Evolutionary conservation across 2,888 invertebrate genomes (phyloP), one percentile per base, ranked within the genome.

Genomic region (Caenorhabditis imperialis): DNA sequence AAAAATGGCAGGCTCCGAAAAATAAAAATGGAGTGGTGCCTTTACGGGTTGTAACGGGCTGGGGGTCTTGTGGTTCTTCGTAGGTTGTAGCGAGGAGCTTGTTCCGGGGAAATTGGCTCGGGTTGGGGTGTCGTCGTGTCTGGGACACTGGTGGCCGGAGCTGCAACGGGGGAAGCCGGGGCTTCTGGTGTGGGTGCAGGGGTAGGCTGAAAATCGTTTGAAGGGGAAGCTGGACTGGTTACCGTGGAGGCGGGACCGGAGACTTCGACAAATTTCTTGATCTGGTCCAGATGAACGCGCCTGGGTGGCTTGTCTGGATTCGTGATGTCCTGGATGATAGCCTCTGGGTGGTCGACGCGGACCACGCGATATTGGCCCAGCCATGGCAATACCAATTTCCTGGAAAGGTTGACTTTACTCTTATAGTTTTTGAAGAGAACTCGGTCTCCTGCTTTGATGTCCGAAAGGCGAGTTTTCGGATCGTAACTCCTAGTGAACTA

Each of bases 251-350:
- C 44, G 10, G 40, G 55, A 1, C 55, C 42, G 2, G 55, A 30
- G 10, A 30, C 10, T 30, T 58, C 47, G 20, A 48, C 4, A 27
- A 30, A 61, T 18, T 61, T 61, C 42, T 61, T 61, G 5, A 61
- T 42, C 20, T 61, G 61, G 22, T 61, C 51, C 2, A 61, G 5
- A 16, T 61, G 61, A 5, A 61, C 50, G 8, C 23, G 12, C 8
- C 42, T 14, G 0, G 30, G 12, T 1, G 18, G 16, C 16, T 44
- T 30, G 0, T 6, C 3, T 1, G 61, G 61, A 8, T 23, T 8
- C 0, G 1, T 1, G 3, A 51, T 42, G 33, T 42, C 33, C 23
- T 42, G 33, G 20, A 61, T 50, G 2, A 30, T 2, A 0, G 61
- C 50, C 3, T 50, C 22, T 1, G 40, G 30, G 1, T 30, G 25